Percentiles rank a stretch among this genome's conserved stretches.
These are phyloP conservation scores for Rhinopithecus roxellana DNA, from an alignment of 2,113 vertebrate species.

Conservation along the genomic window DNA sequence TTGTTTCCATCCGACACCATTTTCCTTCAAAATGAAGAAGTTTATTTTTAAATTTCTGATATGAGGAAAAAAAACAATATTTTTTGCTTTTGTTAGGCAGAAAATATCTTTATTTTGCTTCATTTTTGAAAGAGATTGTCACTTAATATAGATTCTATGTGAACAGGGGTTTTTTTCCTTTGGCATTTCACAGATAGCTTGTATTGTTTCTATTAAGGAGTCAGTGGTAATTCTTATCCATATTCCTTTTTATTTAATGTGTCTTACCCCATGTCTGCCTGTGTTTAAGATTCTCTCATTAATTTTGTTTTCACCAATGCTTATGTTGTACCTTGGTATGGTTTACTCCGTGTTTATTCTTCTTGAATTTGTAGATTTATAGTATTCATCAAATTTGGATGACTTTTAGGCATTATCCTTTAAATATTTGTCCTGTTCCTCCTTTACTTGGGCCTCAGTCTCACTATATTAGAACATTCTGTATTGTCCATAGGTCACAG, in stretches of 20 bases:
- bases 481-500: background rate
- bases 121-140: background rate
- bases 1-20: background rate
- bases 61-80: background rate
- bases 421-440: background rate
- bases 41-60: background rate
- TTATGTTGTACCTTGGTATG: background rate
- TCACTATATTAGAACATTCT: background rate
- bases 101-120: background rate
- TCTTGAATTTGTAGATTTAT: background rate
- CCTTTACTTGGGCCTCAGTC: background rate
- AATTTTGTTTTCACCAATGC: background rate
- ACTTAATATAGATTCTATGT: background rate
- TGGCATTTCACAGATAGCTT: background rate
- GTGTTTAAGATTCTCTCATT: background rate
- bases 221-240: background rate
- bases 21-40: background rate
- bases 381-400: background rate
- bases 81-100: background rate
- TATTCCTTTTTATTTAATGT: background rate
- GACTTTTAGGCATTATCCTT: background rate
- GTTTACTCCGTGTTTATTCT: background rate
- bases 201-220: background rate
- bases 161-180: background rate
- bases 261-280: background rate